Evolutionary conservation across 2,888 invertebrate species (phyloP).

Genomic region (Dromius quadrimaculatus): DNA sequence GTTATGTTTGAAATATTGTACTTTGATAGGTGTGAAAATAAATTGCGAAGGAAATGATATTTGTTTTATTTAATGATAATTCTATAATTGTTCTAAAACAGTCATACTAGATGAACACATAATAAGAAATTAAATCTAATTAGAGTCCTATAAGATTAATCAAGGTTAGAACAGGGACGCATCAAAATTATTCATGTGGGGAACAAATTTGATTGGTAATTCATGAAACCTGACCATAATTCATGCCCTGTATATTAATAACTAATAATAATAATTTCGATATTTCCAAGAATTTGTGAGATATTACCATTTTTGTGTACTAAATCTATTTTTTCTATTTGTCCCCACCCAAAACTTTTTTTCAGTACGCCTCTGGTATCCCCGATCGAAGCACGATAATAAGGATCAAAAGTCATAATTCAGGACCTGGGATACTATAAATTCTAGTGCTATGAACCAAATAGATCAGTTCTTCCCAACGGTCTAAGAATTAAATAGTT

Average conservation of each 20-base stretch:
- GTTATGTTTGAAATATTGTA: no score
- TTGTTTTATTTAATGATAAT: no score
- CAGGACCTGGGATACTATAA: neutral
- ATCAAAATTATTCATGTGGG: neutral
- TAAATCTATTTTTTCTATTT: neutral
- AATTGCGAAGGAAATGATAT: no score
- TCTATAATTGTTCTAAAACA: no score
- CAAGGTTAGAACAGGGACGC: slow-evolving; percentile 7
- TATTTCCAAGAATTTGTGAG: no score
- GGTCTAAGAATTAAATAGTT: neutral
- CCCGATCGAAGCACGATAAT: slow-evolving; percentile 3
- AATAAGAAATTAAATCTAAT: slow-evolving; percentile 12
- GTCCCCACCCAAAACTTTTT: neutral
- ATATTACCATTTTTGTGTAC: no score
- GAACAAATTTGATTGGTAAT: no score
- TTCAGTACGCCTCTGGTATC: neutral
- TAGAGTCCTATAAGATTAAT: neutral
- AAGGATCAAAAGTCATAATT: slow-evolving; percentile 28
- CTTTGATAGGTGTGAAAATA: no score
- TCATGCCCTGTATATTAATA: no score
- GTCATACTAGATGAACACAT: neutral
- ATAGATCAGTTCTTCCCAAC: slow-evolving; percentile 30
- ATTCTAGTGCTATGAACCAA: neutral
- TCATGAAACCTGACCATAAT: no score
- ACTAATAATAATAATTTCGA: no score